phyloP scores from a whole-genome alignment of 2,888 invertebrate genomes.

The Heliconius aoede region DNA sequence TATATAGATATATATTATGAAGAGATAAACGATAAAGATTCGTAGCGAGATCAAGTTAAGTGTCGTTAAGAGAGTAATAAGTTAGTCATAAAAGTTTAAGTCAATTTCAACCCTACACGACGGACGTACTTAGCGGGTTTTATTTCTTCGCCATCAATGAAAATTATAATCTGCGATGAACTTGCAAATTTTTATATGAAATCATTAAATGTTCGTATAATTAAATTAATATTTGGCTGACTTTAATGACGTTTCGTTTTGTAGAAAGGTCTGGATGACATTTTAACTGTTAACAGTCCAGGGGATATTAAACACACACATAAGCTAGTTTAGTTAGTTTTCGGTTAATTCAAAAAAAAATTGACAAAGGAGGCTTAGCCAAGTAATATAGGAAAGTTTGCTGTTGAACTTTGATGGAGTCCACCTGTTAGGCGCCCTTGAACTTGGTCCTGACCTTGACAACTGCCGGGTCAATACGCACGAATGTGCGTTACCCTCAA shows the following conservation, averaged over 20 bases:
- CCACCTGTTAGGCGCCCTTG: constrained; percentile 25
- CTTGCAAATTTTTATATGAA: not conserved
- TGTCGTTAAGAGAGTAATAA: constrained; percentile 20
- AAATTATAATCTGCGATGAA: constrained; percentile 10
- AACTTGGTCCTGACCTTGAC: constrained; percentile 29
- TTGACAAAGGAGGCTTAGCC: constrained; percentile 19
- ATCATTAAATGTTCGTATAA: not conserved
- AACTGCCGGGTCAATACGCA: constrained; percentile 31
- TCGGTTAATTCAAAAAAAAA: not conserved
- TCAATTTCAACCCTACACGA: constrained; percentile 19
- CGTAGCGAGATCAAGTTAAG: constrained; percentile 5
- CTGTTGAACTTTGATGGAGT: constrained; percentile 14
- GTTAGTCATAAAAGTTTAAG: constrained; percentile 21
- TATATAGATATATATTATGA: not conserved
- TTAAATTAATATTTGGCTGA: not conserved
- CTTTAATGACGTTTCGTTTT: not conserved
- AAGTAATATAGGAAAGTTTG: constrained; percentile 19
- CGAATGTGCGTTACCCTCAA: constrained; percentile 30
- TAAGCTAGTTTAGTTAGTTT: not conserved
- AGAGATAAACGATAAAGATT: constrained; percentile 6
- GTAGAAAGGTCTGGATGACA: not conserved
- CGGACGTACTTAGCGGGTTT: constrained; percentile 14
- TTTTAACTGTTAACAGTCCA: no score
- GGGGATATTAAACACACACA: no score
- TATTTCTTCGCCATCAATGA: constrained; percentile 2